phyloP scores from a whole-genome alignment of 2,888 invertebrate species.

The Drosophila prostipennis region DNA sequence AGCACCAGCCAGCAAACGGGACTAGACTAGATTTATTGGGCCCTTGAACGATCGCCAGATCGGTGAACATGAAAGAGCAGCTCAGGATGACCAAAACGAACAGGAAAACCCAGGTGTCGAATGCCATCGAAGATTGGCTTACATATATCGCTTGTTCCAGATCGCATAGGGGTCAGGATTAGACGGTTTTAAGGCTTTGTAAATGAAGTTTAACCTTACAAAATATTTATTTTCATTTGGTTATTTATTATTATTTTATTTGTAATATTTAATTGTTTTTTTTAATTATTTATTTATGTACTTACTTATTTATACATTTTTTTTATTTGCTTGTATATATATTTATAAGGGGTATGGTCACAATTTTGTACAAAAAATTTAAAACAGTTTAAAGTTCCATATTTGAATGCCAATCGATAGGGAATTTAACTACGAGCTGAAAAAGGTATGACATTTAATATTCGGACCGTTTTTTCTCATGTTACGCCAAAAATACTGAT shows the following conservation, averaged over 20 bases:
- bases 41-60: constrained; percentile 10
- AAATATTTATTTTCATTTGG: neutral
- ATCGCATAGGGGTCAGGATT: neutral
- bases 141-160: neutral
- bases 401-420: no score
- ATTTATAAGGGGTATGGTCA: no score
- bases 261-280: neutral
- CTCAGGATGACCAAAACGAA: neutral
- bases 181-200: neutral
- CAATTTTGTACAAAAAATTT: no score
- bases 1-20: constrained; percentile 51
- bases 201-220: neutral
- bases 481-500: no score
- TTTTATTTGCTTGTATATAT: no score
- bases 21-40: constrained; percentile 6
- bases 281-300: neutral
- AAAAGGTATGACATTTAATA: no score
- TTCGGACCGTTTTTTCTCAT: no score
- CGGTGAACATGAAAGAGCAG: neutral
- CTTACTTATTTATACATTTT: no score
- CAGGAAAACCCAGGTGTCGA: neutral
- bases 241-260: neutral
- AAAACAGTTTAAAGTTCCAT: no score
- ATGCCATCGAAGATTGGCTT: neutral
- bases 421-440: no score